phyloP scores from a whole-genome alignment of 2,888 invertebrate genomes.

The Prenolepis imparis region DNA sequence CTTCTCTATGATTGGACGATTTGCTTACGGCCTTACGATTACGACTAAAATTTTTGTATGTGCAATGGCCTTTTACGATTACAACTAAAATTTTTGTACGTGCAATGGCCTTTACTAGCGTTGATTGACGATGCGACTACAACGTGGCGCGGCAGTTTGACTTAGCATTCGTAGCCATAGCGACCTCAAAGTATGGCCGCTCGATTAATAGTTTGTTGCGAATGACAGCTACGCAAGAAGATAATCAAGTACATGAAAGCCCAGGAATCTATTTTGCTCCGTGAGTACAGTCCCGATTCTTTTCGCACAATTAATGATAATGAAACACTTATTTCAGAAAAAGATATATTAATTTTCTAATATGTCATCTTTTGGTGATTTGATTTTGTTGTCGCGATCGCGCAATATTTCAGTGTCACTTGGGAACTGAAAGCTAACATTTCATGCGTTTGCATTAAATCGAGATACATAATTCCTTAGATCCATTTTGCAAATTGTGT shows the following conservation, averaged over 20 bases:
- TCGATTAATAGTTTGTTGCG: conserved; percentile 76
- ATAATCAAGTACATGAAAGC: conserved; percentile 66
- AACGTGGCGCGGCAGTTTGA: conserved; percentile 40
- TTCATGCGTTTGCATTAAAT: not conserved
- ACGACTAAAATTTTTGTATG: too few species aligned
- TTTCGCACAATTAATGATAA: not conserved
- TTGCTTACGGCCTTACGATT: too few species aligned
- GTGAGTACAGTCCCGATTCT: conserved; percentile 63
- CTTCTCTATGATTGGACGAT: too few species aligned
- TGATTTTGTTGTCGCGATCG: not conserved
- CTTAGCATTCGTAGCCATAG: conserved; percentile 80
- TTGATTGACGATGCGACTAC: too few species aligned
- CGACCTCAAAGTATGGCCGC: conserved; percentile 78
- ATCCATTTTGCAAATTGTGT: not conserved
- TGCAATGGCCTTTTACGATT: too few species aligned
- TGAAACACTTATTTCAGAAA: not conserved
- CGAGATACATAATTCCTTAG: not conserved
- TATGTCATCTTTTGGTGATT: not conserved
- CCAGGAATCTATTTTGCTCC: conserved; percentile 51
- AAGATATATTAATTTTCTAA: not conserved
- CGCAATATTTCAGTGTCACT: not conserved
- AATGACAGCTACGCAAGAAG: conserved; percentile 78
- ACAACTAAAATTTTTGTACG: too few species aligned
- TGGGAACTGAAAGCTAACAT: not conserved
- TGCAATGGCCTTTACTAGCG: too few species aligned